Base-by-base conservation (phyloP, 1,140 invertebrate genomes). In the Brachionus calyciflorus region DNA sequence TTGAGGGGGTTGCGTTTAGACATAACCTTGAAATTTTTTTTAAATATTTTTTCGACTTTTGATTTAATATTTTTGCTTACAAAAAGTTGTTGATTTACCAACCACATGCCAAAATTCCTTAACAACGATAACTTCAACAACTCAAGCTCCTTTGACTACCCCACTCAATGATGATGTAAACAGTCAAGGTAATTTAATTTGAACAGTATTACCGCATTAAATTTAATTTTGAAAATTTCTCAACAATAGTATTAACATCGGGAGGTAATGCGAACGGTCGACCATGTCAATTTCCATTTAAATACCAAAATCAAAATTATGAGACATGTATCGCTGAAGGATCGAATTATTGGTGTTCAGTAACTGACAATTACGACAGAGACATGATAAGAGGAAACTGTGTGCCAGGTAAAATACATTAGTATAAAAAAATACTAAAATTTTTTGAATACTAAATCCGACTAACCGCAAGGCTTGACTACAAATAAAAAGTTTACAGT, bases 221-320 rank as follows among this genome's bases (percentile, higher is more conserved):
- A 24, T 24, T 19, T 24, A 65, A 40, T 19, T 40, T 46, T 26
- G 3, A 3, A 37, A 37, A 37, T 40, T 65, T 65, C 24, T 63
- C 19, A 12, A 37, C 30, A 70, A n/a, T 51, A 73, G 69, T 73
- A 19, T 14, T 51, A 28, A 73, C 69, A 19, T 33, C n/a, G 40
- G 69, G 69, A 37, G 69, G 69, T 19, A 73, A 73, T 51, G 69
- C 69, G 14, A 49, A 49, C 41, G 69, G 69, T 12, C 44, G 28
- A 51, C 69, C 69, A 12, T 73, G 69, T 33, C 12, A 30, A 51
- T 73, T 73, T 51, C 69, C 69, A 1, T 73, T 73, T 19, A 55
- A 51, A 49, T 73, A 73, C 24, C 46, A 73, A 73, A 40, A 40
- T 14, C 33, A 73, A 19, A 2, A 26, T 12, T 51, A 73, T 41